Conservation (phyloP, 2,888 invertebrate genomes). For the Antheraea yamamai region DNA sequence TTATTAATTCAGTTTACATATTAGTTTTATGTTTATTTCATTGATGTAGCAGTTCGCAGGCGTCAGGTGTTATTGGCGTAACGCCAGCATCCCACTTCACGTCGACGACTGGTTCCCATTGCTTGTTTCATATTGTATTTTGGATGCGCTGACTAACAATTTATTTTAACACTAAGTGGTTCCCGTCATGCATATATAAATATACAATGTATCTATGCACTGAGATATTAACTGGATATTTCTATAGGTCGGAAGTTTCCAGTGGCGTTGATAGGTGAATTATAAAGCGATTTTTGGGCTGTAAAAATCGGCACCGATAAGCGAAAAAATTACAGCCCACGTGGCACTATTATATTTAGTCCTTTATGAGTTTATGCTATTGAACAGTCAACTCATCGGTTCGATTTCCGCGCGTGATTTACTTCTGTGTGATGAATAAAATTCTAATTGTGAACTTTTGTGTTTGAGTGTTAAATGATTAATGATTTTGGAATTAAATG, state of each 20-base stretch:
- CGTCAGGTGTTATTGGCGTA: conserved; percentile 2
- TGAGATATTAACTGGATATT: not conserved
- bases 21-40: not conserved
- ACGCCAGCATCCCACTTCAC: conserved; percentile 1
- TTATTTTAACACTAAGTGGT: conserved; percentile 14
- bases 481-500: no score
- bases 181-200: conserved; percentile 17
- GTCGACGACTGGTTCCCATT: not conserved
- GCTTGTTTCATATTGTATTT: conserved; percentile 21
- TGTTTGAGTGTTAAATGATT: no score
- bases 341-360: no score
- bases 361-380: no score
- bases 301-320: not conserved
- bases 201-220: conserved; percentile 4
- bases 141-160: conserved; percentile 21
- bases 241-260: not conserved
- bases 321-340: no score
- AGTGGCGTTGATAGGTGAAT: not conserved
- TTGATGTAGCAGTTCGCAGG: not conserved
- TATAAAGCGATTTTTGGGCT: not conserved
- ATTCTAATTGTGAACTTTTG: no score
- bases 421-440: no score
- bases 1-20: not conserved
- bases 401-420: no score
- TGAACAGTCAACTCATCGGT: no score